Evolutionary conservation across 2,888 invertebrate species (phyloP), one percentile per base, ranked within the genome.

Genomic region (Drosophila vallismaia): DNA sequence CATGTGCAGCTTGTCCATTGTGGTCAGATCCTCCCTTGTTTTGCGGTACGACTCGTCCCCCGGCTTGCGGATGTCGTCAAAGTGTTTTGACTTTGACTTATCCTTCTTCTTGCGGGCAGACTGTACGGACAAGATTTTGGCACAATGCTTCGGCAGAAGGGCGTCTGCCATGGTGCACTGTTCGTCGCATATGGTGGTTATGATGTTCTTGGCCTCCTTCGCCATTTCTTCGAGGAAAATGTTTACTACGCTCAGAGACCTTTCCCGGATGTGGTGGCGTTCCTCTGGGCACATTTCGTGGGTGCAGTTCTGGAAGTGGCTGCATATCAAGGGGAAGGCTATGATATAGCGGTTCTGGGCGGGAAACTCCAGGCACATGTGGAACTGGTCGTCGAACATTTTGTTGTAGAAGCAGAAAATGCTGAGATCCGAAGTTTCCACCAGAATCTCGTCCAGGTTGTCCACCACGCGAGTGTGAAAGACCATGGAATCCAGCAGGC

Each of bases 381-480:
- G 98, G 91, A 99, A 99, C 92, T 99, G 99, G 88, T 97, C 98
- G 91, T 99, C 98, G 92, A 99, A 99, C 91, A 98, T 97, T 92
- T 97, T 96, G 88, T 95, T 98, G 91, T 98, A 99, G 90, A 99
- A 99, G 91, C 99, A 99, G 91, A 99, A 99, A 74, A 99, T 95
- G 0, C 99, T 99, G 14, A 99, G 93, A 93, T 99, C 99, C 0
- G 99, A 98, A 2, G 98, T 97, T 92, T 99, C 99, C 1, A 97
- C 96, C 81, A 99, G 93, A 90, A 99, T 96, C 92, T 99, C 98
- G 92, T 99, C 99, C 52, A 99, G 93, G 91, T 97, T 97, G 91
- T 99, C 99, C 1, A 99, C 98, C 95, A 99, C 98, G 92, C 98
- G 97, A 0, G 99, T 97, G 90, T 99, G 99, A 90, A 99, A 99